Evolutionary conservation across 1,140 invertebrate species (phyloP).

Genomic region (Triops cancriformis): DNA sequence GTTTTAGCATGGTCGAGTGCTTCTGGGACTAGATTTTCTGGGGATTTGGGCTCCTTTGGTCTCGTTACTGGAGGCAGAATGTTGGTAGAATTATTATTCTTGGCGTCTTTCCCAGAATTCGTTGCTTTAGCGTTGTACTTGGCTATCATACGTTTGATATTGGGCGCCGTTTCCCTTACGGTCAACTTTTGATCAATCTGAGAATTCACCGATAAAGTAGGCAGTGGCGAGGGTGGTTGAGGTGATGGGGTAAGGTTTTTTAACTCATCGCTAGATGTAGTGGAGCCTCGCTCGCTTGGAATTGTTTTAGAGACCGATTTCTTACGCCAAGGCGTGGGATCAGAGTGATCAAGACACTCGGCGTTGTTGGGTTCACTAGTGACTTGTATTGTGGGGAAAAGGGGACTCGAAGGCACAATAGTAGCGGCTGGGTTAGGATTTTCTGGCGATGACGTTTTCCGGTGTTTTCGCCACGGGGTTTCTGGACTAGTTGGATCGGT

Average conservation of each 20-base stretch:
- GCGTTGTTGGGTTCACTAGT: not conserved
- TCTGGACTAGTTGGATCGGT: not conserved
- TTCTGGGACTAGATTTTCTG: constrained; percentile 40
- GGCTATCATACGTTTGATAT: constrained; percentile 56
- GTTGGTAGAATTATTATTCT: constrained; percentile 40
- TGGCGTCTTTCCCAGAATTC: constrained; percentile 41
- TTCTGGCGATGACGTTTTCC: not conserved
- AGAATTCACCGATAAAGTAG: constrained; percentile 30
- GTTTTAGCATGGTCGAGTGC: constrained; percentile 37
- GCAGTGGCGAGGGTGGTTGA: constrained; percentile 16
- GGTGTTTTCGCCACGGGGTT: not conserved
- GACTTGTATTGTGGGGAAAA: not conserved
- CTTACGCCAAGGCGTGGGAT: constrained; percentile 23
- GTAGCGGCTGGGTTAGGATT: not conserved
- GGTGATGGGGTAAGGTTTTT: not conserved
- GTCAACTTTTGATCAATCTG: constrained; percentile 28
- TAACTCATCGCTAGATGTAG: not conserved
- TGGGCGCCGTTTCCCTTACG: constrained; percentile 50
- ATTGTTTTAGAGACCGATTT: constrained; percentile 7
- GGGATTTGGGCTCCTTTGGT: constrained; percentile 48
- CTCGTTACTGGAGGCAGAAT: constrained; percentile 46
- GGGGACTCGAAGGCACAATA: not conserved
- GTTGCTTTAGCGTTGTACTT: constrained; percentile 52
- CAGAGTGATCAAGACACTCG: not conserved
- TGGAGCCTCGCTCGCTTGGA: constrained; percentile 14